A percentile compares a stretch with the other conserved stretches of the same genome.
phyloP scores from a whole-genome alignment of 2,888 invertebrate genomes.

The Nipponacmea schrenckii region DNA sequence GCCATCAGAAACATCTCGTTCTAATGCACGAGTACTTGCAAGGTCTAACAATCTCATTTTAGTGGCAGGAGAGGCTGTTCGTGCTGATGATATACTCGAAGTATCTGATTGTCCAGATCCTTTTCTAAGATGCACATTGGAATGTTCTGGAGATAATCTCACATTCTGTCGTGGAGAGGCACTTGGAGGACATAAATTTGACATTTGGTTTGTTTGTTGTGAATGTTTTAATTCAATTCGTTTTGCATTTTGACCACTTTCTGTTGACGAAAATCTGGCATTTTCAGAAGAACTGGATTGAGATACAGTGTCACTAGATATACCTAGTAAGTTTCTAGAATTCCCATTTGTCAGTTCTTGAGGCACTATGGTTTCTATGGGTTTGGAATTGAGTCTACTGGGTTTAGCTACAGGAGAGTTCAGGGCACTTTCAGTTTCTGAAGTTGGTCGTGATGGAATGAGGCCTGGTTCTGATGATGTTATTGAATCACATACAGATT shows the following conservation, averaged over 20 bases:
- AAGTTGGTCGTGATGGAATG: background rate
- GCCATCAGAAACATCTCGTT: constrained; percentile 24
- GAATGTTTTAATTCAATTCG: background rate
- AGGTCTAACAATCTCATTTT: constrained; percentile 29
- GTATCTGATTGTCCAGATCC: constrained; percentile 26
- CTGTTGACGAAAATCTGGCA: constrained; percentile 7
- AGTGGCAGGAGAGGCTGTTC: constrained; percentile 30
- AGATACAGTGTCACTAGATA: constrained; percentile 15
- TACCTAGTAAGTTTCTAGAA: background rate
- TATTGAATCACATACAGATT: constrained; percentile 2
- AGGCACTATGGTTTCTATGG: background rate
- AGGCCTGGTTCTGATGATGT: background rate
- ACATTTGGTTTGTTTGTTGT: background rate
- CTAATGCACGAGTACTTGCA: constrained; percentile 30
- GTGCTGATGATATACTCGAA: constrained; percentile 23
- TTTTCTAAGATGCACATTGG: background rate
- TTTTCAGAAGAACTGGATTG: constrained; percentile 20
- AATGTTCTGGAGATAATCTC: background rate
- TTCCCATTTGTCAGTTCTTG: constrained; percentile 5
- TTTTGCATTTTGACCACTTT: background rate
- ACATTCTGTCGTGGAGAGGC: background rate
- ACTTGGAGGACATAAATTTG: constrained; percentile 2
- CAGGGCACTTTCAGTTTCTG: constrained; percentile 21
- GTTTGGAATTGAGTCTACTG: background rate
- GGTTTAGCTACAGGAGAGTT: constrained; percentile 2